Base-by-base conservation (phyloP, 2,797 vertebrate species). In the Buphagus erythrorhynchus region DNA sequence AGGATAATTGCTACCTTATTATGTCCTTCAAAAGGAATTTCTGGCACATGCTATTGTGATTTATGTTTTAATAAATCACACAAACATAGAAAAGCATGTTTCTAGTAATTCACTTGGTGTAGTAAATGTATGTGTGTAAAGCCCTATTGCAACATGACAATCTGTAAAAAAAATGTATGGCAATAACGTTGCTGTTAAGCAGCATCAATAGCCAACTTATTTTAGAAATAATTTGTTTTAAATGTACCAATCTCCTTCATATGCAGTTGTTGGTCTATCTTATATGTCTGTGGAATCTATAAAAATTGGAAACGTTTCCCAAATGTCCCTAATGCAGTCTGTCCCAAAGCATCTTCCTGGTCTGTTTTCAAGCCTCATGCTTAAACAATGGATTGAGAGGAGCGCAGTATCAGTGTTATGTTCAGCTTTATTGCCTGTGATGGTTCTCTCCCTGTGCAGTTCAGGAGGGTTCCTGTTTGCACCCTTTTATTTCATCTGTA, bases 1-100 rank as follows among this genome's bases (percentile, higher is more conserved):
- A 84, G 82, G 68, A 94, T 95, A 95, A 90, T 86, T 78, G 93
- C 91, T 96, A 55, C 79, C 69, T 81, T 86, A 88, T 88, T 90
- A 74, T 0, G 3, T 78, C 87, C 73, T 95, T 97, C 69, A 72
- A 48, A 90, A 91, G 40, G 66, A 90, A 40, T 91, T 84, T 78
- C 85, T 93, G 91, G 62, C 73, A 75, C 36, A 40, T 83, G 42
- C 62, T 88, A 5, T 63, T 86, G 51, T 71, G 86, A 92, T 92
- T 94, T 92, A 72, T 81, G 79, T 62, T 93, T 88, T 93, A 88
- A 90, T 93, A 95, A 92, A 90, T 94, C 82, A 36, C 57, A 38
- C 18, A 87, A 72, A 77, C 25, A 40, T 11, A 62, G 58, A 72
- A 88, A 74, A 91, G 10, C 31, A 19, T 86, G 9, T 51, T 88